Conservation (phyloP, 2,888 invertebrate genomes). For the Watsonalla cultraria region DNA sequence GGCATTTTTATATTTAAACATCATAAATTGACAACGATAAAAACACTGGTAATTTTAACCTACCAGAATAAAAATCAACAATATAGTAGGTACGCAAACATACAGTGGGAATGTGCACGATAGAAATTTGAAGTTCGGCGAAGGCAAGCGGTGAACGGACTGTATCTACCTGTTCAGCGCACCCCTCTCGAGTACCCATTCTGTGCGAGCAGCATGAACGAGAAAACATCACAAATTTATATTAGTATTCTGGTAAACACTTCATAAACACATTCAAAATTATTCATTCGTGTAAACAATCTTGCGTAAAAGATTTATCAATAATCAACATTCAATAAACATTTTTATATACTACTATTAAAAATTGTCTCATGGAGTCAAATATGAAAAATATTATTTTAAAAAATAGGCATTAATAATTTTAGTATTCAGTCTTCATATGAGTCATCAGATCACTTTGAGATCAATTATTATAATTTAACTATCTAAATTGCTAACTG, state of each 20-base stretch:
- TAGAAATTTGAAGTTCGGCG: slow-evolving; percentile 32
- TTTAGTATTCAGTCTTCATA: slow-evolving; percentile 14
- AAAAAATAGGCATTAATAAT: slow-evolving; percentile 25
- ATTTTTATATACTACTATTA: slow-evolving; percentile 45
- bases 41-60: slow-evolving; percentile 55
- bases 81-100: slow-evolving; percentile 29
- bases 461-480: slow-evolving; percentile 18
- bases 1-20: slow-evolving; percentile 54
- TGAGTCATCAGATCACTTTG: slow-evolving; percentile 12
- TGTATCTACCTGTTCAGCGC: slow-evolving; percentile 63
- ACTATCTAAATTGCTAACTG: background rate
- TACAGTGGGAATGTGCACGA: slow-evolving; percentile 32
- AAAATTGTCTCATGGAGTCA: slow-evolving; percentile 37
- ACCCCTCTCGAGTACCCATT: slow-evolving; percentile 69
- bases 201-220: slow-evolving; percentile 70
- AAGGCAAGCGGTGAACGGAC: slow-evolving; percentile 26
- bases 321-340: slow-evolving; percentile 59
- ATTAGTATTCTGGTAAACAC: slow-evolving; percentile 41
- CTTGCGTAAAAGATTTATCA: slow-evolving; percentile 57
- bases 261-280: slow-evolving; percentile 56
- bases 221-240: slow-evolving; percentile 50
- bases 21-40: slow-evolving; percentile 57
- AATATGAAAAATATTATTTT: slow-evolving; percentile 39
- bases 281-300: slow-evolving; percentile 45
- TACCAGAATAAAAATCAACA: slow-evolving; percentile 33